These are phyloP conservation scores for Bathynomus jamesi DNA, from an alignment of 1,140 invertebrate species.

Conservation along the genomic window DNA sequence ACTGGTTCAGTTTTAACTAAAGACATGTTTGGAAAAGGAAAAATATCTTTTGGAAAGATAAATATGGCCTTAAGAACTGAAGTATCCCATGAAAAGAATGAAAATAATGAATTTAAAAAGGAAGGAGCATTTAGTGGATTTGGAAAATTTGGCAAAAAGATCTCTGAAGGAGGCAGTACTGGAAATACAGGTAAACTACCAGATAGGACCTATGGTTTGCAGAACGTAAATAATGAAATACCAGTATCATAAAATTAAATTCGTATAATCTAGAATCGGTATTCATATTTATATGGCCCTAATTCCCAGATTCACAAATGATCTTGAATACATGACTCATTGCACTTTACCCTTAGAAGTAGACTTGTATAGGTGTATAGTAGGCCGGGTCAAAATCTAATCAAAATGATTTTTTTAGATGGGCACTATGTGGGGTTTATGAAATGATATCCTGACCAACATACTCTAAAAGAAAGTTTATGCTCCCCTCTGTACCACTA, in stretches of 20 bases:
- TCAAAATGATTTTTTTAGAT: too few relatives aligned
- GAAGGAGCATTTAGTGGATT: neutral
- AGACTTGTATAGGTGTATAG: too few relatives aligned
- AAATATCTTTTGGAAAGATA: neutral
- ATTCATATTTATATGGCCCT: neutral
- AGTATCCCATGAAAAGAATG: neutral
- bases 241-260: neutral
- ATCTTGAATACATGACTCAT: neutral
- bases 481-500: too few relatives aligned
- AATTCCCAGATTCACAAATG: neutral
- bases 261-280: neutral
- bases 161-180: neutral
- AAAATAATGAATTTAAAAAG: neutral
- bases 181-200: neutral
- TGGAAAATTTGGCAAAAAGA: neutral
- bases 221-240: neutral
- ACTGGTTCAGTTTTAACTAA: too few relatives aligned
- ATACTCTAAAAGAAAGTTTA: too few relatives aligned
- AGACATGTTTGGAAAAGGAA: neutral
- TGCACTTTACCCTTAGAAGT: too few relatives aligned
- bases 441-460: too few relatives aligned
- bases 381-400: too few relatives aligned
- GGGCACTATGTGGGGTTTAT: too few relatives aligned
- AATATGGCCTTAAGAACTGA: neutral
- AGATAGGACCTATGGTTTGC: too few relatives aligned